Evolutionary conservation across 2,888 invertebrate genomes (phyloP).

Genomic region (Dynastes grantii): DNA sequence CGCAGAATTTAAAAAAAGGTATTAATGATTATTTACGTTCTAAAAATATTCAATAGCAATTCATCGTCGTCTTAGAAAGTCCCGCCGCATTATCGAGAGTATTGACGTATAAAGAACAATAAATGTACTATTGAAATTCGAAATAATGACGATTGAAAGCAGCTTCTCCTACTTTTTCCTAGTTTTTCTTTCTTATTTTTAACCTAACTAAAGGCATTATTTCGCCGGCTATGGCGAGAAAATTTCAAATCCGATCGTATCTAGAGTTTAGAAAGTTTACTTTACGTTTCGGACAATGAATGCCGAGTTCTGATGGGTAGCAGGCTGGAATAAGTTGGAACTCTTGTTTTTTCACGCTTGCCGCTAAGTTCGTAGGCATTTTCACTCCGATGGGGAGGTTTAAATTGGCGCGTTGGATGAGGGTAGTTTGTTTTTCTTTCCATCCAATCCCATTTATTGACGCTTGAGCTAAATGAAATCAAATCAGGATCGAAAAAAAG

Average conservation of each 20-base stretch:
- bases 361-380: neutral
- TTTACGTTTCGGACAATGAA: slow-evolving; percentile 1
- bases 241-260: neutral
- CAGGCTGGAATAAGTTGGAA: neutral
- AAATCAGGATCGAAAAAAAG: no score
- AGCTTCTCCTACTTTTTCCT: neutral
- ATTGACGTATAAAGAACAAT: neutral
- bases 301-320: neutral
- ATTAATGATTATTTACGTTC: no score
- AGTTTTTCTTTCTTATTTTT: neutral
- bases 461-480: no score
- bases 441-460: no score
- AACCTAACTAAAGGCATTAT: neutral
- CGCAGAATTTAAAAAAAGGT: no score
- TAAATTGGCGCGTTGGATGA: neutral
- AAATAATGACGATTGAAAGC: neutral
- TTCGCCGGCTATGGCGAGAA: neutral
- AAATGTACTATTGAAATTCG: neutral
- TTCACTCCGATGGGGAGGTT: neutral
- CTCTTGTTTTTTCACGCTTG: neutral
- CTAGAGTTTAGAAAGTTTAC: neutral
- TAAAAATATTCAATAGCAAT: no score
- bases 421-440: neutral
- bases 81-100: no score
- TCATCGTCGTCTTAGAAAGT: no score